Evolutionary conservation across 2,888 invertebrate species (phyloP), one percentile per base, ranked within the genome.

Genomic region (Sesia bembeciformis): DNA sequence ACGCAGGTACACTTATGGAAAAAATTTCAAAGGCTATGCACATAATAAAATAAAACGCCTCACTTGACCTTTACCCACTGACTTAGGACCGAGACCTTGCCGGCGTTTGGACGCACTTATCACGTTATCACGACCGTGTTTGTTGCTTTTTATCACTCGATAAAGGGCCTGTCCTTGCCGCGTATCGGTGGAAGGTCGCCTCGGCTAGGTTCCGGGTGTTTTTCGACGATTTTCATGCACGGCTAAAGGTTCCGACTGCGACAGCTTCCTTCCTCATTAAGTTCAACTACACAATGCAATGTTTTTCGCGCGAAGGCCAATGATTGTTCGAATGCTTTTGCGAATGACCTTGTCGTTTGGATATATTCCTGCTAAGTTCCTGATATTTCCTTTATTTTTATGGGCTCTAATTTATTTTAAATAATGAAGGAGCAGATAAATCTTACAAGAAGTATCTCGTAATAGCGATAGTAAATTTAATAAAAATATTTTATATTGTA

Each of bases 51-150:
- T 57, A 62, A 59, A 61, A 56, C 60, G 63, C 57, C 70, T 66
- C 68, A 76, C 74, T 76, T 79, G 81, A 86, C 84, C 85, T 86
- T 84, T 83, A 81, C 77, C 81, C 78, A 77, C 64, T 70, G 71
- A 65, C 64, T 73, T 72, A 73, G 74, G 74, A 65, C 76, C 71
- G 64, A 70, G 82, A 76, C 84, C 86, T 83, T 81, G 83, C 66
- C 63, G 70, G n/a, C 7, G 51, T 54, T 54, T 70, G 60, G 70
- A 67, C 62, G 60, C 59, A 60, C 60, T 73, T 72, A 72, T 68
- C 68, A 62, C 64, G 62, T 76, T 84, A 78, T 84, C 83, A 75
- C 66, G 60, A 56, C 62, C 57, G 72, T 70, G 76, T 75, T 73
- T 71, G 73, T 64, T 58, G 64, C 70, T 72, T 75, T 74, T 79